Evolutionary conservation across 2,797 vertebrate species (phyloP).

Genomic region (Falco naumanni): DNA sequence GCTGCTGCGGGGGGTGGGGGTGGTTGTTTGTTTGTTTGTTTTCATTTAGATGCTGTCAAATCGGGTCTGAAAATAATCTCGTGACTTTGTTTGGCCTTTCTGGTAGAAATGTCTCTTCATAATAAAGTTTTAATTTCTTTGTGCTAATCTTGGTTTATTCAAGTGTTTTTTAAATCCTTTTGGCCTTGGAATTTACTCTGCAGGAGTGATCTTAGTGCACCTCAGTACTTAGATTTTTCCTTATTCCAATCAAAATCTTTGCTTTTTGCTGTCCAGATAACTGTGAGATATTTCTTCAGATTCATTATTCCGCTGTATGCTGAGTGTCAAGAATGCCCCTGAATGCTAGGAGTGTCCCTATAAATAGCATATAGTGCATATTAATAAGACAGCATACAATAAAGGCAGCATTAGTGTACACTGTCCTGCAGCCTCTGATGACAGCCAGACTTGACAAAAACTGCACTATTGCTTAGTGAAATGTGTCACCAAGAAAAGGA

Average conservation of each 20-base stretch:
- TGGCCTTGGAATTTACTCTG: not conserved
- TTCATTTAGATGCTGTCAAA: not conserved
- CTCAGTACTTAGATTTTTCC: not conserved
- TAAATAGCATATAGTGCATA: not conserved
- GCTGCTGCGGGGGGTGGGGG: not conserved
- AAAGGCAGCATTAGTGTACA: not conserved
- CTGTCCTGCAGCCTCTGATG: slow-evolving; percentile 13
- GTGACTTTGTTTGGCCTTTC: not conserved
- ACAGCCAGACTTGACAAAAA: not conserved
- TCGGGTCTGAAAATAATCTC: not conserved
- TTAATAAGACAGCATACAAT: not conserved
- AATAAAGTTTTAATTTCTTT: not conserved
- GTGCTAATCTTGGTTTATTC: not conserved
- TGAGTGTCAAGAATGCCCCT: too few species aligned
- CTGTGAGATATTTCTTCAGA: not conserved
- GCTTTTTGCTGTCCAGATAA: slow-evolving; percentile 11
- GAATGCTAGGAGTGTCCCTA: not conserved
- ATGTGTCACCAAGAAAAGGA: not conserved
- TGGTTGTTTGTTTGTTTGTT: not conserved
- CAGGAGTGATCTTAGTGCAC: not conserved
- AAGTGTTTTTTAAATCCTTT: not conserved
- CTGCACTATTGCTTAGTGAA: not conserved
- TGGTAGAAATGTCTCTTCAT: not conserved
- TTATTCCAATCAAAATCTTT: not conserved
- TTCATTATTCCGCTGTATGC: not conserved